Evolutionary conservation across 2,888 invertebrate species (phyloP), one percentile per base, ranked within the genome.

Genomic region (Chaetogeoica ovagalla): DNA sequence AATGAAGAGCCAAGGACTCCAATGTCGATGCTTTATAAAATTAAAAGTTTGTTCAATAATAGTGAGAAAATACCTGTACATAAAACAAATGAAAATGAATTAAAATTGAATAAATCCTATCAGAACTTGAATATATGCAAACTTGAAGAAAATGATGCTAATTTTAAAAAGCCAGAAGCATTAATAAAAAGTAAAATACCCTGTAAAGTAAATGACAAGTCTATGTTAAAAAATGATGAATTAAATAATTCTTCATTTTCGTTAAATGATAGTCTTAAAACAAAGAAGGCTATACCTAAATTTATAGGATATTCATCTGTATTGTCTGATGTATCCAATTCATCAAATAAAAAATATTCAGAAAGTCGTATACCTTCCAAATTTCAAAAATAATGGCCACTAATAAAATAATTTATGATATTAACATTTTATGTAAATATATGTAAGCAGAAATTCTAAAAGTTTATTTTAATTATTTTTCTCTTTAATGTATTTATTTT

Each of bases 301-400:
- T 43, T 57, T 4, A 23, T 9, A 5, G 71, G 79, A 43, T 19
- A 11, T 55, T 62, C 79, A 5, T 48, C 13, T 48, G 79, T 71
- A 9, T 71, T 79, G n/a, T 63, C 70, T 57, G 79, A 79, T 69
- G 48, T 77, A 23, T 77, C 77, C 13, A 77, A 77, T 71, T 70
- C 71, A 30, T 52, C 77, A 39, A 79, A 48, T 5, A 63, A 23
- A n/a, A 79, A 71, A 63, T 43, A 5, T n/a, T 6, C 21, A 57
- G 71, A 71, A 37, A 77, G 77, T 62, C 68, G 48, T 60, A 77
- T 77, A 62, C 77, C 77, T 21, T 77, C 70, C 9, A 77, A 70
- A 62, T 69, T 70, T 21, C 23, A 77, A n/a, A 77, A 77, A 69
- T 77, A 70, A 74, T n/a, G 21, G 13, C 3, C 2, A 55, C 13